Evolutionary conservation across 2,888 invertebrate genomes (phyloP).

Genomic region (Macrosiphum euphorbiae): DNA sequence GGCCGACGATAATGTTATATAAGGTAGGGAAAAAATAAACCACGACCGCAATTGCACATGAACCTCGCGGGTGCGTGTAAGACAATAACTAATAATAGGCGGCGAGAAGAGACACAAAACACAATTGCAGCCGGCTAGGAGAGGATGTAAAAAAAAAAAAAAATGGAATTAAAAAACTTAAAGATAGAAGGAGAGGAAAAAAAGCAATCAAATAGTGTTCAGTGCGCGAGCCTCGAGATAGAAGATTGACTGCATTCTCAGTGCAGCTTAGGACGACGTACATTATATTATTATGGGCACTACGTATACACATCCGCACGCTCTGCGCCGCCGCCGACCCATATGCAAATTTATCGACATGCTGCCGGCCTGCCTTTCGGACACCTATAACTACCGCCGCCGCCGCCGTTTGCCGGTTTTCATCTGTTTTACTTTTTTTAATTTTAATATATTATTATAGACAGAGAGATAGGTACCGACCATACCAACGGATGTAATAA

Average conservation of each 20-base stretch:
- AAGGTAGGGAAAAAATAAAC: background rate
- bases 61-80: background rate
- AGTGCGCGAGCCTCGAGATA: background rate
- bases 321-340: slow-evolving; percentile 1
- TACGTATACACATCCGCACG: slow-evolving; percentile 1
- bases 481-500: background rate
- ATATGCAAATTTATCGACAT: slow-evolving; percentile 45
- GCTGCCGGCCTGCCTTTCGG: background rate
- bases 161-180: background rate
- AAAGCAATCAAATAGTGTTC: slow-evolving; percentile 46
- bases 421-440: background rate
- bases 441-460: background rate
- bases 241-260: slow-evolving; percentile 57
- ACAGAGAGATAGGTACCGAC: background rate
- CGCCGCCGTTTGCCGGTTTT: background rate
- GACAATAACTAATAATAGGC: slow-evolving; percentile 2
- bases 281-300: slow-evolving; percentile 15
- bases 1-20: background rate
- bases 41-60: background rate
- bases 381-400: background rate
- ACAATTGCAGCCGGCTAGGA: background rate
- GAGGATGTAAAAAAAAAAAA: background rate
- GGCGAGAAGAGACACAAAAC: background rate
- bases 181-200: background rate
- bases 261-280: background rate